Conservation (phyloP, 2,888 invertebrate species). For the Hydrotaea diabolus region DNA sequence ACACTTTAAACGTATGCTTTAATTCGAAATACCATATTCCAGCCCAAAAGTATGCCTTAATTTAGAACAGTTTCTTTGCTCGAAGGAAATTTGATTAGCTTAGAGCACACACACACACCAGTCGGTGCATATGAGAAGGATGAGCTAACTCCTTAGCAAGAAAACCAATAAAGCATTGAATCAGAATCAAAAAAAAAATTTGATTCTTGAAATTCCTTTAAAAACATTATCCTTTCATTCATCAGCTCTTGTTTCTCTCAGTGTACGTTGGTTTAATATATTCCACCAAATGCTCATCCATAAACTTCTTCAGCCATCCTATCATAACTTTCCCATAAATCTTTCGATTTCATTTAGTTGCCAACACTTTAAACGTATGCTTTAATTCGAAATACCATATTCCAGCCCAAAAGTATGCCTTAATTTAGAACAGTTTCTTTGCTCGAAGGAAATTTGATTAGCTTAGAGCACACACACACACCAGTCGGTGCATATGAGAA, state of each 20-base stretch:
- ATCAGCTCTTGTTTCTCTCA: no score
- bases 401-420: slow-evolving; percentile 11
- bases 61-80: not conserved
- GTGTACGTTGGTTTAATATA: no score
- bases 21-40: not conserved
- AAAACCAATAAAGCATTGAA: no score
- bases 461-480: not conserved
- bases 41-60: slow-evolving; percentile 24
- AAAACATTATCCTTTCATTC: no score
- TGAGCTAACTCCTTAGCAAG: not conserved
- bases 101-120: not conserved
- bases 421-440: not conserved
- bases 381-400: not conserved
- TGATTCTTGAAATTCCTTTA: no score
- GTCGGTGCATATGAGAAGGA: no score
- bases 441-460: not conserved
- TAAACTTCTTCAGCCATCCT: no score
- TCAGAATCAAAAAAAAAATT: no score
- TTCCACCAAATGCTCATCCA: no score
- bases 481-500: no score
- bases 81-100: not conserved
- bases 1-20: not conserved
- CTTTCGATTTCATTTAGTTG: not conserved
- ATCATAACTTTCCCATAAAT: no score
- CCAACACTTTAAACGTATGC: not conserved